These are phyloP conservation scores for Aplysina aerophoba DNA, from an alignment of 37 sponge, comb jelly and placozoan genomes.

Conservation along the genomic window DNA sequence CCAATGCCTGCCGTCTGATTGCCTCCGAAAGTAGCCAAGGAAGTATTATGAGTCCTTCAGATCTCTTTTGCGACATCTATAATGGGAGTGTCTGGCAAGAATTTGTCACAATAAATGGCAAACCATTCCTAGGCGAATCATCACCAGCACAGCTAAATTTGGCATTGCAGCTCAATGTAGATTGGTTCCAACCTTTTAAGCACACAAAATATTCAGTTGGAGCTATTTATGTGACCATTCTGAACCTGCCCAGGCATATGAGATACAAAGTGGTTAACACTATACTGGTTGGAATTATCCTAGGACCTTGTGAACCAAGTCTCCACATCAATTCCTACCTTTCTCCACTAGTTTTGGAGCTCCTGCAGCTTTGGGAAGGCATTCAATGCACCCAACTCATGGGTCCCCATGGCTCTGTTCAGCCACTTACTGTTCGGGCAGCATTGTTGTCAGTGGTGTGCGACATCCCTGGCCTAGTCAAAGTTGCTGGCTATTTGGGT, in stretches of 20 bases:
- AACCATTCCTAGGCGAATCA: conserved; percentile 1
- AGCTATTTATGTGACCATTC: conserved; percentile 44
- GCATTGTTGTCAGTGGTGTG: conserved; percentile 30
- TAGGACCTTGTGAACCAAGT: conserved; percentile 53
- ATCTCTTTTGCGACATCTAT: conserved; percentile 41
- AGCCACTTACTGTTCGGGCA: conserved; percentile 21
- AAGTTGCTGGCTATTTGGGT: conserved; percentile 48
- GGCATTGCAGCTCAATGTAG: conserved; percentile 49
- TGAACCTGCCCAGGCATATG: conserved; percentile 45
- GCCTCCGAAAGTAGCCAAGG: not conserved
- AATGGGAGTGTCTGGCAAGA: conserved; percentile 60
- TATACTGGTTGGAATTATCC: conserved; percentile 47
- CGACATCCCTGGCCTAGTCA: conserved; percentile 47
- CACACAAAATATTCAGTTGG: conserved; percentile 48
- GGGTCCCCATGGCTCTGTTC: not conserved
- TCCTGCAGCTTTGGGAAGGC: conserved; percentile 36
- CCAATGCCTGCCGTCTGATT: conserved; percentile 25
- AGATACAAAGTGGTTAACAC: conserved; percentile 51
- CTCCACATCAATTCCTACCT: conserved; percentile 28
- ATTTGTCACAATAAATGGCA: not conserved
- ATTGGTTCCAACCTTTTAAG: conserved; percentile 64
- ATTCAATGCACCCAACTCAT: not conserved
- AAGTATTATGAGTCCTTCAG: not conserved
- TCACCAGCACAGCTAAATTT: conserved; percentile 6
- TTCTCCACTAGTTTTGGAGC: conserved; percentile 33